These are phyloP conservation scores for Meteorus cinctellus DNA, from an alignment of 2,888 invertebrate species.

Conservation along the genomic window DNA sequence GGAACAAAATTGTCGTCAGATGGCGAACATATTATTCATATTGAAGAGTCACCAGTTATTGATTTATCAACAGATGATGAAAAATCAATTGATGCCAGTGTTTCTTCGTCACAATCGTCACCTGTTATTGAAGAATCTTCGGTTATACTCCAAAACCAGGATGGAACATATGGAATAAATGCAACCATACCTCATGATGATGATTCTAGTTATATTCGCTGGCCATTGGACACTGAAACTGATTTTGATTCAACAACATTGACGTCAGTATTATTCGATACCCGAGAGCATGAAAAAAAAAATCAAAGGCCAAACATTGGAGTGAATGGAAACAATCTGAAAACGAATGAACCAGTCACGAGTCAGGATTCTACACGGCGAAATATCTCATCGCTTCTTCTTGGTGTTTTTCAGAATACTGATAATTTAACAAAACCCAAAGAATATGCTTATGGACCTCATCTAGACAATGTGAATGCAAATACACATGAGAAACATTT, in stretches of 20 bases:
- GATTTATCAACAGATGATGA: constrained; percentile 74
- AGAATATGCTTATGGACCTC: background rate
- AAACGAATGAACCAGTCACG: background rate
- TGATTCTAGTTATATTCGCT: constrained; percentile 29
- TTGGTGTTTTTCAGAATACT: constrained; percentile 23
- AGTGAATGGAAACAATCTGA: background rate
- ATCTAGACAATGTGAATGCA: background rate
- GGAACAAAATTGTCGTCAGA: constrained; percentile 48
- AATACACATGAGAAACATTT: constrained; percentile 3
- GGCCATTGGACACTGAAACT: constrained; percentile 33
- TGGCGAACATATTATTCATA: constrained; percentile 73
- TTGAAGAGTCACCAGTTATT: constrained; percentile 81
- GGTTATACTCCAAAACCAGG: constrained; percentile 50
- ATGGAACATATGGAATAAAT: constrained; percentile 52
- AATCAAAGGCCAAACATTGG: background rate
- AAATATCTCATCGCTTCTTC: constrained; percentile 24
- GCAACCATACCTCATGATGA: constrained; percentile 41
- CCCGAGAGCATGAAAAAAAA: background rate
- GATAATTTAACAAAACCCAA: background rate
- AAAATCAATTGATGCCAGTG: constrained; percentile 47
- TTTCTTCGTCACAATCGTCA: constrained; percentile 44
- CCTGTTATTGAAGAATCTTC: constrained; percentile 44
- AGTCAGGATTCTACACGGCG: background rate
- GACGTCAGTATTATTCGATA: background rate
- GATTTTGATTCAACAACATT: constrained; percentile 5